Base-by-base conservation (phyloP, 2,797 vertebrate genomes). In the Paguma larvata region DNA sequence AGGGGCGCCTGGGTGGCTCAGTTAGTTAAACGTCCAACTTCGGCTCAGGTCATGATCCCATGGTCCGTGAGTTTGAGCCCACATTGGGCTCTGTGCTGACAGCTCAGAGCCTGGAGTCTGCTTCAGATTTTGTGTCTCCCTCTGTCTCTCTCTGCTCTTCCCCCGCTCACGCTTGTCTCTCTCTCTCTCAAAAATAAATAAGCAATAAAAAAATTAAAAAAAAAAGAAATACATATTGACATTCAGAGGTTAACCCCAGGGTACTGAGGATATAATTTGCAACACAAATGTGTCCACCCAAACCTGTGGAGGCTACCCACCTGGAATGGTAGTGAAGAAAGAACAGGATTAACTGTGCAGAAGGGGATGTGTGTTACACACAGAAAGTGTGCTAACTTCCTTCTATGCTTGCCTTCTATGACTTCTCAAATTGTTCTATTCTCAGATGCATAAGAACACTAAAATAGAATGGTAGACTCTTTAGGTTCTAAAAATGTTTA, bases 401-500 rank as follows among this genome's bases (percentile, higher is more conserved):
- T 67, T 59, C 32, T 15, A 25, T 62, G 41, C 48, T 84, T 75
- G 12, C 41, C 38, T 70, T 72, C 44, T 51, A 32, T 23, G 9
- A 56, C 32, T 83, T 92, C 38, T 89, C 32, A 79, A 53, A 79
- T 65, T 78, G 14, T 73, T 89, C 11, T 89, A 19, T 85, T 78
- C 32, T 88, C 8, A 80, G 19, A 59, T 92, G 27, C 4, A 27
- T 3, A 80, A 27, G n/a, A 23, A 92, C 34, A 48, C 15, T 72
- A 80, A 85, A 92, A 80, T 88, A 72, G 89, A 89, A 27, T 46
- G 83, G 8, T 48, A 93, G 63, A 25, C 25, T 62, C 38, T 93
- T 79, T 38, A 34, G 73, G 5, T 34, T n/a, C 80, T 92, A 85
- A 85, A 85, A 95, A 59, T 96, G n/a, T 70, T 79, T 85, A 51